Evolutionary conservation across 2,113 vertebrate species (phyloP), one percentile per base, ranked within the genome.

Genomic region (Podilymbus podiceps): DNA sequence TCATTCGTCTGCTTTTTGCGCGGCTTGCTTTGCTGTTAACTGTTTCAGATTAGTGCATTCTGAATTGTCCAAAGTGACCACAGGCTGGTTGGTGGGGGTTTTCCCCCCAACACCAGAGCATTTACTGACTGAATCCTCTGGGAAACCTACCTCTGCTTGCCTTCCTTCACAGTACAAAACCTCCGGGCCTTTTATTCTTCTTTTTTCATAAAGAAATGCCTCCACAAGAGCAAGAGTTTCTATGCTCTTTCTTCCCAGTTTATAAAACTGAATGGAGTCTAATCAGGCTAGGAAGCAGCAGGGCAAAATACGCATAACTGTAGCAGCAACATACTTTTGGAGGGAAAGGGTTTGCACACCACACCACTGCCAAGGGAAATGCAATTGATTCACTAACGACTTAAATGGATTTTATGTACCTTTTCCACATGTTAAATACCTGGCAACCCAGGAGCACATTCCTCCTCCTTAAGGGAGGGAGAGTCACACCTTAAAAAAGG

Each of bases 381-480:
- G 40, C 56, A 73, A 89, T 21, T 82, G 92, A 92, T 94, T 95
- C 84, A 10, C 77, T 92, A 94, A 77, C 94, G 85, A 69, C 83
- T 52, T 91, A 94, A 96, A 96, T 91, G 86, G 93, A 84, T 97
- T 96, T 96, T 75, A 42, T 88, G 93, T 81, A 91, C 88, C 46
- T 73, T 23, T 68, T 91, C 71, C 78, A 81, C 1, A 1, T 40
- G 75, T 75, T 93, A 89, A 94, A 97, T 78, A 96, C 93, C 90
- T 89, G 76, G 52, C 28, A 88, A 35, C 86, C 82, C 80, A 66
- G 3, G 0, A 83, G 90, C 66, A 68, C 44, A 2, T 8, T 76
- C 87, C 71, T 58, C 22, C 68, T 89, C 85, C 94, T 95, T 59
- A 0, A 38, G 88, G 76, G 59, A 85, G 23, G 67, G 44, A 67